These are phyloP conservation scores for Condylostylus longicornis DNA, from an alignment of 1,140 invertebrate genomes.

Conservation along the genomic window DNA sequence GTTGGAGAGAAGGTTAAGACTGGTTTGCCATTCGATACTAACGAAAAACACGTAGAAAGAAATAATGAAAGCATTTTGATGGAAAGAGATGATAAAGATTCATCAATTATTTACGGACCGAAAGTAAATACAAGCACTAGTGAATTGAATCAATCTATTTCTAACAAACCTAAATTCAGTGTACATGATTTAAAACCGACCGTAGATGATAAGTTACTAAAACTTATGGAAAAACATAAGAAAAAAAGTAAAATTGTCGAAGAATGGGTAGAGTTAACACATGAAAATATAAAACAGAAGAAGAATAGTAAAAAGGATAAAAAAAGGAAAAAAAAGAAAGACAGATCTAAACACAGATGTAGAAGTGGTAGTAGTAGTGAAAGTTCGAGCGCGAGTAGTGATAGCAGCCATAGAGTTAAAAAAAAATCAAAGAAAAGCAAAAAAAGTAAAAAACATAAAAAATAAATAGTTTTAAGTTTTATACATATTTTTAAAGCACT, in stretches of 20 bases:
- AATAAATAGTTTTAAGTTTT: too few species aligned
- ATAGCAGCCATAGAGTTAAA: too few species aligned
- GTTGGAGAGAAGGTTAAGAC: conserved; percentile 3
- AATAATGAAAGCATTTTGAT: neutral
- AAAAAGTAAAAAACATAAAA: too few species aligned
- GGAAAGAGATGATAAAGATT: conserved; percentile 2
- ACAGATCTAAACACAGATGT: too few species aligned
- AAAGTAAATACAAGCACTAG: conserved; percentile 22
- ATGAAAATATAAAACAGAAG: neutral
- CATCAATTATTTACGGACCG: conserved; percentile 37
- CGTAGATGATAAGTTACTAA: conserved; percentile 20
- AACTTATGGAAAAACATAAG: conserved; percentile 5
- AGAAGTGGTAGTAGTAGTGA: too few species aligned
- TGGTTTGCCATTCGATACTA: too few species aligned
- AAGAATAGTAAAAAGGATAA: conserved; percentile 22
- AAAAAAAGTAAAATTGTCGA: conserved; percentile 14
- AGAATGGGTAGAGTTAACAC: conserved; percentile 31
- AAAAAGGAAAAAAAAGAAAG: conserved; percentile 33
- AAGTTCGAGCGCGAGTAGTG: too few species aligned
- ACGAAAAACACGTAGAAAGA: neutral
- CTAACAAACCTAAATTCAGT: conserved; percentile 3
- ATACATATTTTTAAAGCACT: too few species aligned
- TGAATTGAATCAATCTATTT: neutral
- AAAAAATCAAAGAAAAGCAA: too few species aligned
- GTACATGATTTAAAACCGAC: conserved; percentile 10